Percentiles rank a stretch among this genome's conserved stretches.
Evolutionary conservation across 2,888 invertebrate genomes (phyloP).

Genomic region (Girardia tigrina): DNA sequence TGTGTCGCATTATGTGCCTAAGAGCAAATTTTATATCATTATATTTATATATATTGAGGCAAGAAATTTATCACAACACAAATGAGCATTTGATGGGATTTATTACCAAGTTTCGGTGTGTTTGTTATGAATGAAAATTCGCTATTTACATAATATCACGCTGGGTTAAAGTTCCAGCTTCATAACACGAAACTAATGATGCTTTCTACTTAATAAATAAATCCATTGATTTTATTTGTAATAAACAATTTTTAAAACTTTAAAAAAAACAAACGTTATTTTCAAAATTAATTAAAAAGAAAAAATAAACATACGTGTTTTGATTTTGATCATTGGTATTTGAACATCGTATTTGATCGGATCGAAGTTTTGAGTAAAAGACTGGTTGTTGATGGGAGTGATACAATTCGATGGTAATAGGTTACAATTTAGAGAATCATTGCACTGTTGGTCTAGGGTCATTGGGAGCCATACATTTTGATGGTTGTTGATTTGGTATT

Average conservation of each 20-base stretch:
- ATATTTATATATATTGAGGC: background rate
- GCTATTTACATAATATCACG: conserved; percentile 18
- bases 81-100: conserved; percentile 8
- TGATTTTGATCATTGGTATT: conserved; percentile 13
- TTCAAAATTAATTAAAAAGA: too few relatives aligned
- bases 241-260: background rate
- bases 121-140: conserved; percentile 4
- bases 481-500: background rate
- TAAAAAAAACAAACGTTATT: too few relatives aligned
- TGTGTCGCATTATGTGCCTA: background rate
- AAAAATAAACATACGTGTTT: background rate
- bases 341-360: conserved; percentile 19
- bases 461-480: conserved; percentile 11
- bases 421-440: conserved; percentile 1
- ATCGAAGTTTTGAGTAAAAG: background rate
- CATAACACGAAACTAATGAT: background rate
- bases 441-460: background rate
- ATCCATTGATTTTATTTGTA: background rate
- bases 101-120: background rate
- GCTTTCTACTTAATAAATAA: background rate
- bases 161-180: background rate
- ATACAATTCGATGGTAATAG: background rate
- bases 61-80: background rate
- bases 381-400: background rate
- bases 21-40: conserved; percentile 23